Conservation (phyloP, 2,888 invertebrate genomes). For the Bellardia pandia region DNA sequence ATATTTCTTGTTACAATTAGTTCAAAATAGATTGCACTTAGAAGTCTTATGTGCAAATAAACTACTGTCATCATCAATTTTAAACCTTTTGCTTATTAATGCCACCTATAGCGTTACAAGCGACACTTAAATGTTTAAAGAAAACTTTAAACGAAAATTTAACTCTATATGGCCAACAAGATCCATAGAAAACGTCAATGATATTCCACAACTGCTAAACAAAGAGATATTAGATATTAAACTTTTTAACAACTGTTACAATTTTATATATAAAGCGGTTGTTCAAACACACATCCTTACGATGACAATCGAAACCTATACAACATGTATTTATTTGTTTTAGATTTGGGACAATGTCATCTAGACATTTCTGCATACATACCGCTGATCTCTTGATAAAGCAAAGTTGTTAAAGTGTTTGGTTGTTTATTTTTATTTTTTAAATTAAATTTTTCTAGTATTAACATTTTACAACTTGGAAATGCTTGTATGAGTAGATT, state of each 20-base stretch:
- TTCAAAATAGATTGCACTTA: too few relatives aligned
- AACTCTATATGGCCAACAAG: not conserved
- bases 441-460: not conserved
- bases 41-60: too few relatives aligned
- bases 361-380: not conserved
- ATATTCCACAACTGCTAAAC: too few relatives aligned
- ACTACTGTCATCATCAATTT: too few relatives aligned
- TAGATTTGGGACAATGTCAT: not conserved
- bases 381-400: not conserved
- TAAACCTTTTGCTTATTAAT: not conserved
- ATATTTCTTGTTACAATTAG: too few relatives aligned
- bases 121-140: constrained; percentile 18
- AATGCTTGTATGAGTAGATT: too few relatives aligned
- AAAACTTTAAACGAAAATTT: not conserved
- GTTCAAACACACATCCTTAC: not conserved
- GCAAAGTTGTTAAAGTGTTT: constrained; percentile 13
- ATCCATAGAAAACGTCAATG: constrained; percentile 14
- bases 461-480: not conserved
- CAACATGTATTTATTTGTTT: not conserved
- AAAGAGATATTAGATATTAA: constrained; percentile 32
- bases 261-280: constrained; percentile 1
- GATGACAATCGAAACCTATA: not conserved
- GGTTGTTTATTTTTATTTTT: not conserved
- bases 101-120: constrained; percentile 15
- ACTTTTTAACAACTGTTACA: constrained; percentile 60